Evolutionary conservation across 2,113 vertebrate genomes (phyloP), one percentile per base, ranked within the genome.

Genomic region (Centropristis striata): DNA sequence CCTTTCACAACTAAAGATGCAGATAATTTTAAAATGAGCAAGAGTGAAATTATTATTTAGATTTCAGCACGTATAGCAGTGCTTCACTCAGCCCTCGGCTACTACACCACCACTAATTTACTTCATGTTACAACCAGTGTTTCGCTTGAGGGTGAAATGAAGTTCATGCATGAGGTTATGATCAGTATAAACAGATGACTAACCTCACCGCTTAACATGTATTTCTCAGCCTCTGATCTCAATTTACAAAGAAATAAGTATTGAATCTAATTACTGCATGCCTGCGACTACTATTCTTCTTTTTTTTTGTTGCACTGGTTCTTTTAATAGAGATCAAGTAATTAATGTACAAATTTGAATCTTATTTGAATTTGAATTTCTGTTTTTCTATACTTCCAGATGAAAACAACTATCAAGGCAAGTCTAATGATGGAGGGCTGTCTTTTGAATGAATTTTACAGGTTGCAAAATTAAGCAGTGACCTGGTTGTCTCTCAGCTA

Each of bases 401-500:
- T 80, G 8, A 67, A n/a, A 69, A 67, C 18, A 65, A 42, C 14
- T 57, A 51, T 4, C 8, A 70, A 21, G 13, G 23, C 6, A 44
- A 42, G 51, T 54, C 13, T 28, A 36, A 71, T 14, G 46, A 57
- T 49, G 15, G 7, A 49, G 25, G 25, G 46, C 63, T 81, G 44
- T 58, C 61, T 81, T 18, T 39, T 44, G 55, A 36, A 37, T 46
- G 32, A 25, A 64, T 78, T 75, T 81, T 51, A 11, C 60, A 73
- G 21, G 58, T 28, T 58, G 32, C 49, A 81, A 49, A 53, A 63
- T 59, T 75, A 85, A 75, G 32, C 51, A 28, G 58, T 84, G 78
- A 84, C 84, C 82, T 83, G 82, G 20, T 82, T 87, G 57, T 32
- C 57, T 86, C 70, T 32, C 67, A 64, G 79, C 63, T 25, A 10